Evolutionary conservation across 1,140 invertebrate species (phyloP).

Genomic region (Homalodisca vitripennis): DNA sequence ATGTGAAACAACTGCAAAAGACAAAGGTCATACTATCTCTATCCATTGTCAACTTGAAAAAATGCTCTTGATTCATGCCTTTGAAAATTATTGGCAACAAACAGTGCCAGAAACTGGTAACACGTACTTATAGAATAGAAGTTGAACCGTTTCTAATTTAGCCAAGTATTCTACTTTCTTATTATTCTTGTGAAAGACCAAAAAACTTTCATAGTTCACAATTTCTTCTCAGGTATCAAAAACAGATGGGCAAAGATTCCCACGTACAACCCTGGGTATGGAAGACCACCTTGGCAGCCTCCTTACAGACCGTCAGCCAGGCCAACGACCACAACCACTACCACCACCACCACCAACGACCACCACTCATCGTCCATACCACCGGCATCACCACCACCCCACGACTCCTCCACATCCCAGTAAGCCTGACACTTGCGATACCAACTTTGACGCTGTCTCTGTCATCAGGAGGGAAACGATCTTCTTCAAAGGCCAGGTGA

Average conservation of each 20-base stretch:
- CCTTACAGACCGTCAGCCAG: slow-evolving; percentile 37
- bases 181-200: too few species aligned
- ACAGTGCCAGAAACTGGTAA: too few species aligned
- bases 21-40: too few species aligned
- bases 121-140: too few species aligned
- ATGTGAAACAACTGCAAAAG: too few species aligned
- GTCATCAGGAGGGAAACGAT: slow-evolving; percentile 84
- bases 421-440: slow-evolving; percentile 77
- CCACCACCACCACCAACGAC: slow-evolving; percentile 43
- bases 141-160: too few species aligned
- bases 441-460: slow-evolving; percentile 84
- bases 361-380: slow-evolving; percentile 48
- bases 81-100: too few species aligned
- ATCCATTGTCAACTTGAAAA: too few species aligned
- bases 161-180: too few species aligned
- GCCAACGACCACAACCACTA: slow-evolving; percentile 34
- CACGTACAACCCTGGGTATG: slow-evolving; percentile 23
- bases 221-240: slow-evolving; percentile 61
- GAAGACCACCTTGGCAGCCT: slow-evolving; percentile 35
- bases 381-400: slow-evolving; percentile 45
- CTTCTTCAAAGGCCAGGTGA: slow-evolving; percentile 82
- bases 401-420: slow-evolving; percentile 50
- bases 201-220: too few species aligned
- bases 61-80: too few species aligned
- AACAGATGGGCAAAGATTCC: slow-evolving; percentile 62